phyloP scores from a whole-genome alignment of 2,888 invertebrate species.

The Macrosoma leucophasiata region DNA sequence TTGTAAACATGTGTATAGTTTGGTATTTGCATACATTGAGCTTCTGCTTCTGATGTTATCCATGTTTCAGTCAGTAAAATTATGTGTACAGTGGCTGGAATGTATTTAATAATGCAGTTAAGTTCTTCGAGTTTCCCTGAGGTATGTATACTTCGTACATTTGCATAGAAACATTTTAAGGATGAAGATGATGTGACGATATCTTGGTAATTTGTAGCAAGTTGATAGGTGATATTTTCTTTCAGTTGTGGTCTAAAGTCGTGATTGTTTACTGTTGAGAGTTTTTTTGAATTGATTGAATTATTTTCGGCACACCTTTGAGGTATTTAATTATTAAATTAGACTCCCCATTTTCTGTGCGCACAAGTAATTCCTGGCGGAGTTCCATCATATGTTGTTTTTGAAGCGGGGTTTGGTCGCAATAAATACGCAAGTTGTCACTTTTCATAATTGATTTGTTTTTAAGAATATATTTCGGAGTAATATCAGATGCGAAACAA shows the following conservation, averaged over 20 bases:
- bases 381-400: slow-evolving; percentile 8
- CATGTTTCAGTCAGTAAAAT: slow-evolving; percentile 20
- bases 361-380: slow-evolving; percentile 6
- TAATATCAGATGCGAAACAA: slow-evolving; percentile 5
- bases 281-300: slow-evolving; percentile 6
- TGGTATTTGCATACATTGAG: slow-evolving; percentile 8
- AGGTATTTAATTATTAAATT: slow-evolving; percentile 18
- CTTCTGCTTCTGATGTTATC: slow-evolving; percentile 18
- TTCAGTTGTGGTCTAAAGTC: slow-evolving; percentile 10
- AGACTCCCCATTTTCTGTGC: slow-evolving; percentile 13
- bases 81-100: slow-evolving; percentile 12
- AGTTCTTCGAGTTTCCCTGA: too few species aligned
- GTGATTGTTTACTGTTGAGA: too few species aligned
- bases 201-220: slow-evolving; percentile 7
- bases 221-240: slow-evolving; percentile 15
- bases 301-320: slow-evolving; percentile 19
- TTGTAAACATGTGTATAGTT: slow-evolving; percentile 24
- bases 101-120: slow-evolving; percentile 7
- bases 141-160: too few species aligned
- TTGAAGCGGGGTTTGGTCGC: slow-evolving; percentile 15
- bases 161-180: too few species aligned
- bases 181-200: slow-evolving; percentile 9
- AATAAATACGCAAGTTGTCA: slow-evolving; percentile 8
- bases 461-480: slow-evolving; percentile 6
- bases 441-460: slow-evolving; percentile 3